Evolutionary conservation across 64 coral and sea anemone species (phyloP).

Genomic region (Stylophora pistillata): DNA sequence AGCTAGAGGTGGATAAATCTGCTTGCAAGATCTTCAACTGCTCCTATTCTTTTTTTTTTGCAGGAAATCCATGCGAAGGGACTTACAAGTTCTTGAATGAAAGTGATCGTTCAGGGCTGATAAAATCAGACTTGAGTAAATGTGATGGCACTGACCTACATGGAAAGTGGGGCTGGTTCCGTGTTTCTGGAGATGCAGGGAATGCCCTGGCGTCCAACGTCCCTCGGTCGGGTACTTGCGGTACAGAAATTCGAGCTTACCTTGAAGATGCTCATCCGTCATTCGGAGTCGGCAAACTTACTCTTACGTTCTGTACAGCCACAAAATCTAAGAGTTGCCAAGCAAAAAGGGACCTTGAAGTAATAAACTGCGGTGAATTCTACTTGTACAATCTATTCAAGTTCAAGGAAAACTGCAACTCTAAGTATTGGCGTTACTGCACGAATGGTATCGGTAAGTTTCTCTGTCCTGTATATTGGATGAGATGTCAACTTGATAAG

Average conservation of each 20-base stretch:
- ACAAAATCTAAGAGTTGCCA: background rate
- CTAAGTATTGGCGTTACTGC: background rate
- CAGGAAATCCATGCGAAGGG: background rate
- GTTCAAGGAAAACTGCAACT: background rate
- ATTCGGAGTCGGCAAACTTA: background rate
- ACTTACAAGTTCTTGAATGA: background rate
- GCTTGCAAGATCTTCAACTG: background rate
- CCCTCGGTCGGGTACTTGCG: background rate
- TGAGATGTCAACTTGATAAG: too few species aligned
- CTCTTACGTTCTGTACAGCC: background rate
- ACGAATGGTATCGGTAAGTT: slow-evolving; percentile 2
- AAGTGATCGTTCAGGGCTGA: background rate
- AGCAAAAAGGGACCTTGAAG: background rate
- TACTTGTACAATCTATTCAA: background rate
- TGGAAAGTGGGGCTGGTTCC: background rate
- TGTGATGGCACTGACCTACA: background rate
- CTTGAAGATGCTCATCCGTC: background rate
- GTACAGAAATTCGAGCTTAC: background rate
- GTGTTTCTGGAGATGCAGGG: background rate
- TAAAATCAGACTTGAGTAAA: background rate
- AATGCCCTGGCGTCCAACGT: background rate
- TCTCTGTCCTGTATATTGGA: too few species aligned
- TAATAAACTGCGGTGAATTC: background rate
- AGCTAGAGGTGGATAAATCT: background rate
- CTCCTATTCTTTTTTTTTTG: background rate